phyloP scores from a whole-genome alignment of 2,888 invertebrate genomes.

The Epinotia nisella region DNA sequence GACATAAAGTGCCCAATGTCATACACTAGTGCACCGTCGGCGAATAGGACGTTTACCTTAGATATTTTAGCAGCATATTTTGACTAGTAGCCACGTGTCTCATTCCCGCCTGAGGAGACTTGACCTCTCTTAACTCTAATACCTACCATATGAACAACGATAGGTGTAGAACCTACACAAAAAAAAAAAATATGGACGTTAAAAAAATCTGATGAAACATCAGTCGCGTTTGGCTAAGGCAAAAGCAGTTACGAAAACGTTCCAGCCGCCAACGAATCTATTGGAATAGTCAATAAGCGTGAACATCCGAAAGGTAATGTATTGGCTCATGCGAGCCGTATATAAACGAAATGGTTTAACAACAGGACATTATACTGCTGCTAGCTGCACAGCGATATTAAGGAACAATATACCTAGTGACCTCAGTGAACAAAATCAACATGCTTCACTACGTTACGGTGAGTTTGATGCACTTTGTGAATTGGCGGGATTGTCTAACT shows the following conservation, averaged over 20 bases:
- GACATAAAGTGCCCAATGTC: too few relatives aligned
- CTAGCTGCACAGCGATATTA: constrained; percentile 51
- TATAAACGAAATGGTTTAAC: constrained; percentile 60
- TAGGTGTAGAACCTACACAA: too few relatives aligned
- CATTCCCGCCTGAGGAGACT: too few relatives aligned
- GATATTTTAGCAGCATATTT: too few relatives aligned
- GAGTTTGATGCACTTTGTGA: constrained; percentile 50
- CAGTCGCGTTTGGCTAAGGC: constrained; percentile 55
- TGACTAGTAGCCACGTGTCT: too few relatives aligned
- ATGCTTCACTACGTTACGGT: constrained; percentile 74
- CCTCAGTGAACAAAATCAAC: constrained; percentile 49
- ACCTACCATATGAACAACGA: too few relatives aligned
- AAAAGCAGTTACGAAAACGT: constrained; percentile 67
- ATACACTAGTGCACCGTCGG: too few relatives aligned
- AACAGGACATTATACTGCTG: constrained; percentile 51
- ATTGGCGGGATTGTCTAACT: neutral
- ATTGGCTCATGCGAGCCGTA: constrained; percentile 68
- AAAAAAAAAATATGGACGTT: too few relatives aligned
- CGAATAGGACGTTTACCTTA: too few relatives aligned
- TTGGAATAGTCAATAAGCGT: constrained; percentile 74
- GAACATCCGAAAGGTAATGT: constrained; percentile 68
- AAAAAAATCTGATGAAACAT: constrained; percentile 63
- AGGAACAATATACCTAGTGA: constrained; percentile 47
- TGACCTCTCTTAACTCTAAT: too few relatives aligned
- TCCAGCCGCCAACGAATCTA: constrained; percentile 31